phyloP scores from a whole-genome alignment of 1,140 invertebrate genomes.

The Trypoxylus dichotomus region DNA sequence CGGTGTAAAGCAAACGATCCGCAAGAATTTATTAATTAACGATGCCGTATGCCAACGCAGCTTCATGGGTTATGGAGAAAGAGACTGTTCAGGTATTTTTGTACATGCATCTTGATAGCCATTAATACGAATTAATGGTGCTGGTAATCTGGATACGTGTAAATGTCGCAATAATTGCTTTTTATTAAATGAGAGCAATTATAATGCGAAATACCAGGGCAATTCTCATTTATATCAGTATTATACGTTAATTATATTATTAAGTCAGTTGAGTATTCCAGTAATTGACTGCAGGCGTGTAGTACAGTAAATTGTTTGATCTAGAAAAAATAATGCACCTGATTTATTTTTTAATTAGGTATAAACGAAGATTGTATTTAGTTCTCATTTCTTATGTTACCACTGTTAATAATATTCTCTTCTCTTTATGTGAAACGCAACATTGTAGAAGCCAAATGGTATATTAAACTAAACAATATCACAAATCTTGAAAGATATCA shows the following conservation, averaged over 20 bases:
- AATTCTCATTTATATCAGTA: slow-evolving; percentile 12
- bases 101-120: slow-evolving; percentile 2
- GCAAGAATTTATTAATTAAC: slow-evolving; percentile 17
- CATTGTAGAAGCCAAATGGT: background rate
- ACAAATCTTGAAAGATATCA: no score
- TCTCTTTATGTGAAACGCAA: background rate
- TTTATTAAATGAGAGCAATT: slow-evolving; percentile 20
- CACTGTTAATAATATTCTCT: background rate
- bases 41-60: background rate
- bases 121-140: slow-evolving; percentile 18
- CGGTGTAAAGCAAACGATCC: slow-evolving; percentile 3
- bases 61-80: background rate
- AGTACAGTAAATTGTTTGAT: background rate
- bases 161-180: slow-evolving; percentile 17
- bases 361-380: background rate
- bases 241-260: slow-evolving; percentile 23
- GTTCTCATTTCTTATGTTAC: background rate
- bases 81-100: background rate
- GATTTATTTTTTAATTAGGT: background rate
- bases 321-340: background rate
- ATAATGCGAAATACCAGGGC: background rate
- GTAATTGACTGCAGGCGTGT: slow-evolving; percentile 9
- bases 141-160: slow-evolving; percentile 11
- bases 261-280: background rate
- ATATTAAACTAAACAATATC: no score